These are phyloP conservation scores for Pyrrhosoma nymphula DNA, from an alignment of 2,888 invertebrate species.

Conservation along the genomic window DNA sequence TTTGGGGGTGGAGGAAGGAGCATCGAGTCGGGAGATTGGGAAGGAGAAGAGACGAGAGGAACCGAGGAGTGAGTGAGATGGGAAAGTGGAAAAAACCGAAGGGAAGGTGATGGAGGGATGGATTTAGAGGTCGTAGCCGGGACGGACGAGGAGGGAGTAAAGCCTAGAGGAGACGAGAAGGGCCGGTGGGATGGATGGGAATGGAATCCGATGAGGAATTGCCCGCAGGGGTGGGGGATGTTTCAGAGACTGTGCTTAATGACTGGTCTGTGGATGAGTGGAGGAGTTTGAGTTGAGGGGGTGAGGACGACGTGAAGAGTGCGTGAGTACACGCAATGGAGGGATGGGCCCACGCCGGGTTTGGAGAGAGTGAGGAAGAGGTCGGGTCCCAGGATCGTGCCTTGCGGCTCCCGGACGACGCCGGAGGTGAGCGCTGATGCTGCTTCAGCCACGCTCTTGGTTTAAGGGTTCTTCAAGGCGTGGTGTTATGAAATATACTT, in stretches of 20 bases:
- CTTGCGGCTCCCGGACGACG: background rate
- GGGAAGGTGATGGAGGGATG: background rate
- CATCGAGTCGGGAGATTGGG: background rate
- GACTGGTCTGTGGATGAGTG: slow-evolving; percentile 15
- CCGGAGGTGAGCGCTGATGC: background rate
- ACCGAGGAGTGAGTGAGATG: background rate
- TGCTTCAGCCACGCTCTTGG: background rate
- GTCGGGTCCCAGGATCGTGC: background rate
- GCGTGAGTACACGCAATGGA: background rate
- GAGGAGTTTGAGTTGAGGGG: background rate
- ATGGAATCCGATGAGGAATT: slow-evolving; percentile 39
- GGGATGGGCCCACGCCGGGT: background rate
- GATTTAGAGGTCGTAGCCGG: background rate
- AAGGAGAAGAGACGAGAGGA: background rate
- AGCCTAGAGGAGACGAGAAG: background rate
- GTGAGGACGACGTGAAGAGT: background rate
- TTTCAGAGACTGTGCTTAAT: slow-evolving; percentile 29
- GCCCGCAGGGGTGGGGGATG: background rate
- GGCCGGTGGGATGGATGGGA: background rate
- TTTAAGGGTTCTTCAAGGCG: background rate
- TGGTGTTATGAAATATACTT: no score
- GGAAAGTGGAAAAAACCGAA: background rate
- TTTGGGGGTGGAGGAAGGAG: background rate
- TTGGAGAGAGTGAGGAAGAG: background rate
- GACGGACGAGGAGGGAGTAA: background rate